These are phyloP conservation scores for Excalfactoria chinensis DNA, from an alignment of 2,113 vertebrate genomes.

Conservation along the genomic window DNA sequence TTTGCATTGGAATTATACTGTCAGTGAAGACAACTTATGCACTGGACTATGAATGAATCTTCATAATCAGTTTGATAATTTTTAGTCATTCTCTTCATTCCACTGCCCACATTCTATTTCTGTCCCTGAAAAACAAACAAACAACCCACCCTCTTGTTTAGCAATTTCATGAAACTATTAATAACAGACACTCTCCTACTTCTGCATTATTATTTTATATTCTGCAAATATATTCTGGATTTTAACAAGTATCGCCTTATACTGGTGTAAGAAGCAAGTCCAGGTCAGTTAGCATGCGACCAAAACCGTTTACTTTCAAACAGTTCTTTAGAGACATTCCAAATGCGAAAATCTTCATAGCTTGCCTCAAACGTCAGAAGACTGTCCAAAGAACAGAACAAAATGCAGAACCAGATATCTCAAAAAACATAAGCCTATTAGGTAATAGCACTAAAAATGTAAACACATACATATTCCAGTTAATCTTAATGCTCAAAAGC, in stretches of 20 bases:
- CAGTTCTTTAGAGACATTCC: not conserved
- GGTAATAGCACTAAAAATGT: rapidly evolving
- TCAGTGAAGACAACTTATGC: not conserved
- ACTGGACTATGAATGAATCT: not conserved
- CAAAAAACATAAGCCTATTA: rapidly evolving
- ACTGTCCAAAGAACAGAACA: not conserved
- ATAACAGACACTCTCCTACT: not conserved
- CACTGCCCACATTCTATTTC: not conserved
- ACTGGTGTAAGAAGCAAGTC: not conserved
- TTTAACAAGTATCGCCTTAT: not conserved
- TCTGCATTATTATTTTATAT: not conserved
- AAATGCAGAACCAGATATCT: not conserved
- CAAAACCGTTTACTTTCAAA: not conserved
- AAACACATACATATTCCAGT: not conserved
- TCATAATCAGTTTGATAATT: not conserved
- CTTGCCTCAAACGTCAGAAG: not conserved
- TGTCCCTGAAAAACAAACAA: not conserved
- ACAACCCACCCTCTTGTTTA: no score
- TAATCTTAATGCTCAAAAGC: rapidly evolving
- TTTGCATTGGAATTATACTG: not conserved
- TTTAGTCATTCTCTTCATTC: not conserved
- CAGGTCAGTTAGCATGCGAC: not conserved
- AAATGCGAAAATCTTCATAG: not conserved
- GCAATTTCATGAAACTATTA: not conserved
- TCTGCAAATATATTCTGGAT: not conserved